Evolutionary conservation across 2,113 vertebrate genomes (phyloP).

Genomic region (Ahaetulla prasina): DNA sequence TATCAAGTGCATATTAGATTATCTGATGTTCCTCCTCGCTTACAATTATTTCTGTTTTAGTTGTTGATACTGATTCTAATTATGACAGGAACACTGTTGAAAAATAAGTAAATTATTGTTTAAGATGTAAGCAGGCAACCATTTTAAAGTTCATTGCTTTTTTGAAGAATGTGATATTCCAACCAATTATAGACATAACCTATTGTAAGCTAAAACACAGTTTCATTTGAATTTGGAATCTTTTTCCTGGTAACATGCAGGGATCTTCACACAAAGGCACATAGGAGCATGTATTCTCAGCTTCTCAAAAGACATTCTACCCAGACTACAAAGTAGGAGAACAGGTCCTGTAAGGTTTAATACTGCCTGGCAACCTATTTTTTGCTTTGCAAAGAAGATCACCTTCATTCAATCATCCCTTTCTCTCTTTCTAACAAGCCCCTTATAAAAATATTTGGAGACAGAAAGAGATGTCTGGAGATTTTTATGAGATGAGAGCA

Average conservation of each 20-base stretch:
- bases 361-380: neutral
- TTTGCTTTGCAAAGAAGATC: neutral
- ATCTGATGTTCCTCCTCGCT: slow-evolving; percentile 6
- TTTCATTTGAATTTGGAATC: neutral
- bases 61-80: neutral
- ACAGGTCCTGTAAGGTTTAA: neutral
- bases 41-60: slow-evolving; percentile 45
- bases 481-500: neutral
- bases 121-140: neutral
- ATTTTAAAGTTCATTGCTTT: neutral
- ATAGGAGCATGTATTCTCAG: neutral
- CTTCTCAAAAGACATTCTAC: neutral
- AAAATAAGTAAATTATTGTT: neutral
- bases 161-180: neutral
- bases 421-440: neutral
- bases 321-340: neutral
- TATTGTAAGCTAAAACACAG: neutral
- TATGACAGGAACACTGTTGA: neutral
- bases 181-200: neutral
- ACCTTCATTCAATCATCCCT: neutral
- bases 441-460: neutral
- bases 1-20: slow-evolving; percentile 23
- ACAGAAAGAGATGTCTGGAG: neutral
- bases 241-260: neutral
- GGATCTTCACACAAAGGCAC: no score